These are phyloP conservation scores for Aleiodes sp. DNA, from an alignment of 1,140 invertebrate genomes.

Conservation along the genomic window DNA sequence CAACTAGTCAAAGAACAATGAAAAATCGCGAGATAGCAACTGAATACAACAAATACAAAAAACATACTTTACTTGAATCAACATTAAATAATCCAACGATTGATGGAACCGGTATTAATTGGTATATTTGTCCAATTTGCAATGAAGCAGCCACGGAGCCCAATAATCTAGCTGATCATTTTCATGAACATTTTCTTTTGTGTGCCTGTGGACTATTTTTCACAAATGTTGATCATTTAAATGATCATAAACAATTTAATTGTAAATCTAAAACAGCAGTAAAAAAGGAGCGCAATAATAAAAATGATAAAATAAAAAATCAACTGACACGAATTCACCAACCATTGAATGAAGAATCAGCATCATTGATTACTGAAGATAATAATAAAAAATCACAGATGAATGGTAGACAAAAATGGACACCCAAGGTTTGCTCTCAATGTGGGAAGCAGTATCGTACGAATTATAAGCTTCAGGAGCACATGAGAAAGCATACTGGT, in stretches of 20 bases:
- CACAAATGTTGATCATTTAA: constrained; percentile 60
- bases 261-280: constrained; percentile 38
- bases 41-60: constrained; percentile 55
- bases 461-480: constrained; percentile 77
- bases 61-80: constrained; percentile 53
- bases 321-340: constrained; percentile 27
- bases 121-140: constrained; percentile 68
- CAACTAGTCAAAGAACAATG: constrained; percentile 52
- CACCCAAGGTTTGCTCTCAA: constrained; percentile 67
- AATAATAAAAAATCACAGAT: constrained; percentile 43
- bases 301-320: constrained; percentile 36
- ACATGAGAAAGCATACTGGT: constrained; percentile 83
- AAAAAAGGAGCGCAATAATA: constrained; percentile 36
- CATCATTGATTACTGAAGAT: constrained; percentile 31
- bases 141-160: constrained; percentile 64
- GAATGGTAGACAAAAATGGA: constrained; percentile 57
- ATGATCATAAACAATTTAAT: constrained; percentile 61
- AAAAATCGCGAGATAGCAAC: constrained; percentile 50
- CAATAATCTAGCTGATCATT: constrained; percentile 63
- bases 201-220: constrained; percentile 63
- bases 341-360: constrained; percentile 9
- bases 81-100: constrained; percentile 56
- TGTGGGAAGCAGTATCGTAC: constrained; percentile 71
- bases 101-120: constrained; percentile 56
- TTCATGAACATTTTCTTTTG: constrained; percentile 66